These are phyloP conservation scores for Nothoprocta pentlandii DNA, from an alignment of 2,113 vertebrate species.

Conservation along the genomic window DNA sequence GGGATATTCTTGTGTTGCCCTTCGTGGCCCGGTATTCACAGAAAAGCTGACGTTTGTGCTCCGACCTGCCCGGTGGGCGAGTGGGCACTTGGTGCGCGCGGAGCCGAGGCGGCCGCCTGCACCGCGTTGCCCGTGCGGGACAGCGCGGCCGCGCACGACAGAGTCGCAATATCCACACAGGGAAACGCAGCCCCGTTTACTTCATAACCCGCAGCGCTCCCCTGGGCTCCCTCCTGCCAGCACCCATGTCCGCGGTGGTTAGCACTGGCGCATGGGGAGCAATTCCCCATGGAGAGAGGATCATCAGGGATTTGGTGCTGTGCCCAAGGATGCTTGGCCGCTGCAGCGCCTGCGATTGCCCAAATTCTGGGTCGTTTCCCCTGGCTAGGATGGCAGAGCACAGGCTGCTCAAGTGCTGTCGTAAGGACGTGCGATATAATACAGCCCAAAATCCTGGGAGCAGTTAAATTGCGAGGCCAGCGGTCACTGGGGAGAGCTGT, in stretches of 20 bases:
- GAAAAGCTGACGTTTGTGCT: neutral
- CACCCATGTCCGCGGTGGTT: neutral
- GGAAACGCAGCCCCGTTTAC: too few relatives aligned
- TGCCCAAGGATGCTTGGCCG: neutral
- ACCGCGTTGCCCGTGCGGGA: neutral
- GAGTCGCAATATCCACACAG: neutral
- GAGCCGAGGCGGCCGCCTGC: too few relatives aligned
- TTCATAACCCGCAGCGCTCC: neutral
- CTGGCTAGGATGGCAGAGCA: neutral
- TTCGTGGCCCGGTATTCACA: neutral
- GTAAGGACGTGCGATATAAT: neutral
- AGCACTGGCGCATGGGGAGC: too few relatives aligned
- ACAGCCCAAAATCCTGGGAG: neutral
- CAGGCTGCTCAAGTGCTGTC: neutral
- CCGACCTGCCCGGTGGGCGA: neutral
- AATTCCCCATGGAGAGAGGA: too few relatives aligned
- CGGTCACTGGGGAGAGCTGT: neutral
- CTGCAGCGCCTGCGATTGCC: neutral
- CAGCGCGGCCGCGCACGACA: neutral
- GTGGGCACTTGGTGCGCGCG: neutral
- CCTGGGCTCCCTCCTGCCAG: neutral
- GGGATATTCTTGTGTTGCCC: rapidly evolving
- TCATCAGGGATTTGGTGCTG: neutral
- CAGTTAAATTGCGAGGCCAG: rapidly evolving
- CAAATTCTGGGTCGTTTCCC: neutral